A percentile compares a stretch with the other conserved stretches of the same genome.
Evolutionary conservation across 2,797 vertebrate genomes (phyloP).

Genomic region (Sebastes matsubarae): DNA sequence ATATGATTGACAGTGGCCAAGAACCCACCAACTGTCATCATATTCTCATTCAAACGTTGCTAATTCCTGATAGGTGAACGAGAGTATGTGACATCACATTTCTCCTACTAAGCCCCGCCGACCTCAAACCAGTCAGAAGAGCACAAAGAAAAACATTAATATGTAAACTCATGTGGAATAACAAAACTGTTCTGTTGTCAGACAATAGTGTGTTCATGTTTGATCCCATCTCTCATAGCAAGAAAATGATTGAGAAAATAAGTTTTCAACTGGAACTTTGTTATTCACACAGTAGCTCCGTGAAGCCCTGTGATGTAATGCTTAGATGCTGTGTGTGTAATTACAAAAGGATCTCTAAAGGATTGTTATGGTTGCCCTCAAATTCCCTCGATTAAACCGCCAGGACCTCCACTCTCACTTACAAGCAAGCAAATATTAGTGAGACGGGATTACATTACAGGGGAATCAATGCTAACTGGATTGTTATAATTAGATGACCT

Average conservation of each 20-base stretch:
- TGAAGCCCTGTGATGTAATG: conserved; percentile 1
- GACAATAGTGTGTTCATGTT: not conserved
- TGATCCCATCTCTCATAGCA: not conserved
- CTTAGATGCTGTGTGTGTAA: conserved; percentile 11
- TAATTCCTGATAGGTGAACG: not conserved
- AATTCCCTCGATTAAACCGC: conserved; percentile 28
- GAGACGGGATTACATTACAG: conserved; percentile 37
- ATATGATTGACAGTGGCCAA: not conserved
- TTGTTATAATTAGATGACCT: conserved; percentile 46
- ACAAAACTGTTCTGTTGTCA: not conserved
- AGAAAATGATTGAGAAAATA: not conserved
- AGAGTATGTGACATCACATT: not conserved
- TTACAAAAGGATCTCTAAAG: conserved; percentile 17
- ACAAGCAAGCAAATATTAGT: conserved; percentile 18
- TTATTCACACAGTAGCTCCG: not conserved
- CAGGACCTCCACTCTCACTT: conserved; percentile 15
- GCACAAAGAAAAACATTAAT: not conserved
- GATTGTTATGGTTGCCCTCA: conserved; percentile 36
- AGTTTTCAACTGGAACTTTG: not conserved
- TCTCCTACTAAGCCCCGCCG: not conserved
- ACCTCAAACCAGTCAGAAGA: not conserved
- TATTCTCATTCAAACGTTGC: not conserved
- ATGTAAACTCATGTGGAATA: not conserved
- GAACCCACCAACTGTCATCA: not conserved
- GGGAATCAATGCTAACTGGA: conserved; percentile 50